Evolutionary conservation across 2,888 invertebrate genomes (phyloP).

Genomic region (Arrhopalites spinosus): DNA sequence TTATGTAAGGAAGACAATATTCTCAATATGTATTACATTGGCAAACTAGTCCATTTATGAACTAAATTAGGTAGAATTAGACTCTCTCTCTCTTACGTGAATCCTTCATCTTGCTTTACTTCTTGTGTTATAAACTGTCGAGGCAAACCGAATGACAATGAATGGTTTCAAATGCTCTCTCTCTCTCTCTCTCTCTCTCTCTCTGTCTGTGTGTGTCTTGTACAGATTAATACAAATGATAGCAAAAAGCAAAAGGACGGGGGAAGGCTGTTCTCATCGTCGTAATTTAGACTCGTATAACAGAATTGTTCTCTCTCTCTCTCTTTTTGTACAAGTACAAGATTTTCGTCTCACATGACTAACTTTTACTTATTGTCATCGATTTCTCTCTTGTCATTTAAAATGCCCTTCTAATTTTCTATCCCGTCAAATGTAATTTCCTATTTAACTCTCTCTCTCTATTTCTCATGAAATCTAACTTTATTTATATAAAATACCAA

Average conservation of each 20-base stretch:
- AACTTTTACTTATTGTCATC: constrained; percentile 17
- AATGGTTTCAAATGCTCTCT: constrained; percentile 37
- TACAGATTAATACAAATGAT: constrained; percentile 44
- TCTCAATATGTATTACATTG: neutral
- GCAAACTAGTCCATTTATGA: neutral
- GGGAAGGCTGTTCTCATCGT: neutral
- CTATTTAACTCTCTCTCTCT: too few species aligned
- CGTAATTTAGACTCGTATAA: constrained; percentile 35
- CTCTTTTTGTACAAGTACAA: too few species aligned
- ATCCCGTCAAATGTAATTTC: too few species aligned
- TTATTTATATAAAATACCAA: too few species aligned
- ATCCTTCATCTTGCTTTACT: too few species aligned
- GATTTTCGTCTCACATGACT: constrained; percentile 23
- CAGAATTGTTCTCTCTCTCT: too few species aligned
- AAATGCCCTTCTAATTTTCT: too few species aligned
- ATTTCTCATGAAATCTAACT: too few species aligned
- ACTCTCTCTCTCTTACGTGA: too few species aligned
- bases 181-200: neutral
- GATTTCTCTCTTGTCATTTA: constrained; percentile 9
- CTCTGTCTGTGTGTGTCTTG: too few species aligned
- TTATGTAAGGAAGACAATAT: neutral
- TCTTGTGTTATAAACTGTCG: neutral
- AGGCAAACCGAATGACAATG: constrained; percentile 37
- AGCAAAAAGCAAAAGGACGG: too few species aligned
- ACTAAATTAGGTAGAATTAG: neutral